Evolutionary conservation across 1,140 invertebrate genomes (phyloP).

Genomic region (Homarus americanus): DNA sequence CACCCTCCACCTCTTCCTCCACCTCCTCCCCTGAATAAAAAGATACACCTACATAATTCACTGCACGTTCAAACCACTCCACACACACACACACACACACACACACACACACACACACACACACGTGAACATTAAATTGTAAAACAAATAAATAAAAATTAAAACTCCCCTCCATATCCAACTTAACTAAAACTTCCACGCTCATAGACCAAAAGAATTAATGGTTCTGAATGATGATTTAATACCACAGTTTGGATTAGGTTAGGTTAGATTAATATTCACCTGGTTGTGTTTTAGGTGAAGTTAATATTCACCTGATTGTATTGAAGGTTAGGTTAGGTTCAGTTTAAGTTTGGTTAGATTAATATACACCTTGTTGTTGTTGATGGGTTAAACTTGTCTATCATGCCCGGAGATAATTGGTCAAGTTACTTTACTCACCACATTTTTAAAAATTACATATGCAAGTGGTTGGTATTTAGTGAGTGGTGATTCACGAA

Average conservation of each 20-base stretch:
- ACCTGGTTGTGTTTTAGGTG: too few species aligned
- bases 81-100: conserved; percentile 8
- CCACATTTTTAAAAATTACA: conserved; percentile 16
- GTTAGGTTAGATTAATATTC: too few species aligned
- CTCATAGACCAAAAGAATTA: not conserved
- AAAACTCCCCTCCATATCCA: not conserved
- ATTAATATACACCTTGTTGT: too few species aligned
- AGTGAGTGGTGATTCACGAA: conserved; percentile 13
- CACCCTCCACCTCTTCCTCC: too few species aligned
- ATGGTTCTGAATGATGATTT: not conserved
- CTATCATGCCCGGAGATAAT: conserved; percentile 42
- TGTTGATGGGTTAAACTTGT: conserved; percentile 51
- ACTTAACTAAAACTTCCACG: not conserved
- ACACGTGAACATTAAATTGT: too few species aligned
- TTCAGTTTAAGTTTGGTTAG: too few species aligned
- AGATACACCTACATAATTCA: too few species aligned
- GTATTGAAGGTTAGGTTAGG: not conserved
- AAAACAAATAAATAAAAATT: not conserved
- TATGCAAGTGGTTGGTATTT: conserved; percentile 15
- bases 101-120: conserved; percentile 25
- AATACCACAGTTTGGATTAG: not conserved
- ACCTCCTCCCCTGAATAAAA: too few species aligned
- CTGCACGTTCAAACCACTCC: too few species aligned
- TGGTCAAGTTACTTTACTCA: conserved; percentile 40
- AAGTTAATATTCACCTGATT: not conserved